These are phyloP conservation scores for Timema cristinae DNA, from an alignment of 2,888 invertebrate genomes.

Conservation along the genomic window DNA sequence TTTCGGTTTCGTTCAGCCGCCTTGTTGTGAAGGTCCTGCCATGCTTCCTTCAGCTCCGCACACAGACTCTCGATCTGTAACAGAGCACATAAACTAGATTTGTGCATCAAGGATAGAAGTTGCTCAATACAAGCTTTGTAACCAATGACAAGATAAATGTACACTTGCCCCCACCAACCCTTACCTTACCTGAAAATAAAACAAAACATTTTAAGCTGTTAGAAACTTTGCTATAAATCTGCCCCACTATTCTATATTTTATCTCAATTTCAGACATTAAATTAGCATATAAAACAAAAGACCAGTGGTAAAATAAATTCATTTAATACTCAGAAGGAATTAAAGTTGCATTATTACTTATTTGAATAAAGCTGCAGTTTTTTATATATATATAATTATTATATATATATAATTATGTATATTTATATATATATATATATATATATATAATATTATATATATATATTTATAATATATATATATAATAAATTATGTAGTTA, in stretches of 20 bases:
- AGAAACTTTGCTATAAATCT: background rate
- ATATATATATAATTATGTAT: background rate
- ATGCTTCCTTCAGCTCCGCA: conserved; percentile 64
- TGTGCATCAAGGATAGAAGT: no score
- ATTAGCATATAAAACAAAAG: no score
- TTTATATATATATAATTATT: background rate
- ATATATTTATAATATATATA: background rate
- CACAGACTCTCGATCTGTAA: conserved; percentile 70
- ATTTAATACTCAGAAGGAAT: no score
- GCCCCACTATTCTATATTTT: no score
- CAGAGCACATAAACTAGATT: background rate
- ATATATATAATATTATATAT: background rate
- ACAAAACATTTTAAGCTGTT: conserved; percentile 2
- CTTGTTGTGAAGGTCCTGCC: conserved; percentile 68
- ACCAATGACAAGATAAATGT: background rate
- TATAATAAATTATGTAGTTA: background rate
- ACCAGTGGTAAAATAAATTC: no score
- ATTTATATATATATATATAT: background rate
- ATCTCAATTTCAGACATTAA: no score
- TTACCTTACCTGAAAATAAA: conserved; percentile 8
- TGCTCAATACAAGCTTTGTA: background rate
- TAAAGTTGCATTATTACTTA: no score
- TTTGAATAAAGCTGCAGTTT: background rate
- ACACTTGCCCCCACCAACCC: conserved; percentile 16
- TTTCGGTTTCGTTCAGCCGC: conserved; percentile 69